Evolutionary conservation across 2,797 vertebrate genomes (phyloP).

Genomic region (Microctenopoma lineatum): DNA sequence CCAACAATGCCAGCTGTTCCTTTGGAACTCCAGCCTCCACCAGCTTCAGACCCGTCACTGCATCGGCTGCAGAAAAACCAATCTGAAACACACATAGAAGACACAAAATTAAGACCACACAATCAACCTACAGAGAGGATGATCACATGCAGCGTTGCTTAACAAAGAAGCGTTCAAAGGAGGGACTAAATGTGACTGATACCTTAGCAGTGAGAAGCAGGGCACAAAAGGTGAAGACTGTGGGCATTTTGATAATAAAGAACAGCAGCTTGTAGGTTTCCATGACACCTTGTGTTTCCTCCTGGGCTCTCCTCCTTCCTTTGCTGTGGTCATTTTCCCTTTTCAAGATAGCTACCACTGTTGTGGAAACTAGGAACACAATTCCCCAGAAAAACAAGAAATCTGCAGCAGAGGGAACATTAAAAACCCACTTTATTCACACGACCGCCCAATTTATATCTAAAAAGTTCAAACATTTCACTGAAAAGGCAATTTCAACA

Average conservation of each 20-base stretch:
- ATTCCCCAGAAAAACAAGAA: constrained; percentile 97
- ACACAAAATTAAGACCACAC: background rate
- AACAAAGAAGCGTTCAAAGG: background rate
- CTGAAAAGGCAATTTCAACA: too few species aligned
- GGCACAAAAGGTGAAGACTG: constrained; percentile 92
- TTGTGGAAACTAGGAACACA: constrained; percentile 94
- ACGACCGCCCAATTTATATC: background rate
- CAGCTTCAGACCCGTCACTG: constrained; percentile 95
- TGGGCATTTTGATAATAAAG: constrained; percentile 94
- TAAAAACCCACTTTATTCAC: background rate
- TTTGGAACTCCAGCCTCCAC: constrained; percentile 97
- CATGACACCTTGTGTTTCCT: constrained; percentile 91
- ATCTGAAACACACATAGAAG: constrained; percentile 82
- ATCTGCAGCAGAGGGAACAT: constrained; percentile 79
- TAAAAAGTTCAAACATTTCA: too few species aligned
- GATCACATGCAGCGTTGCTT: background rate
- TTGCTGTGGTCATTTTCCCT: constrained; percentile 84
- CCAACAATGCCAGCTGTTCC: constrained; percentile 93
- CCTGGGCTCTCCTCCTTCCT: constrained; percentile 76
- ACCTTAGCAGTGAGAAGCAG: constrained; percentile 97
- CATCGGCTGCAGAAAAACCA: constrained; percentile 96
- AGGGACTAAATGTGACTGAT: constrained; percentile 4
- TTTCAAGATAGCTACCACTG: constrained; percentile 93
- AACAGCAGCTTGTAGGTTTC: constrained; percentile 93
- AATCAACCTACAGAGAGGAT: background rate